Evolutionary conservation across 2,797 vertebrate genomes (phyloP).

Genomic region (Somateria mollissima): DNA sequence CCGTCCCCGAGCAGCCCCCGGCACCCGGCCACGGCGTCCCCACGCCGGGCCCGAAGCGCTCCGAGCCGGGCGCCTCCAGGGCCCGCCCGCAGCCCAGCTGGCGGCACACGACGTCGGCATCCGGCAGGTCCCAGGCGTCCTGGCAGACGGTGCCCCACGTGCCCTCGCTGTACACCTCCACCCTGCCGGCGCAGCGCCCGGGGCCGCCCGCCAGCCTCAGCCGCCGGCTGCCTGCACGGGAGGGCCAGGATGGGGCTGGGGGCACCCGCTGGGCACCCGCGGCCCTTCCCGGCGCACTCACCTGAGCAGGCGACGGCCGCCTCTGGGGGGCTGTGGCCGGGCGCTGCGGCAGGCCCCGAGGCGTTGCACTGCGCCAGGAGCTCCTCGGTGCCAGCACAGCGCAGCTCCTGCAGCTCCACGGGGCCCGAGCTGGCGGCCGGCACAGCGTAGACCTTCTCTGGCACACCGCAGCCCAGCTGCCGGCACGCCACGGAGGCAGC

Average conservation of each 20-base stretch:
- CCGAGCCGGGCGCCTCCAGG: no score
- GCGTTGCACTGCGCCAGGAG: neutral
- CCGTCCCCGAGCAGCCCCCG: no score
- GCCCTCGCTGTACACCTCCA: constrained; percentile 48
- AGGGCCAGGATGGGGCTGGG: no score
- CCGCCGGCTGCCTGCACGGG: no score
- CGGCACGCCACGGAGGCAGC: neutral
- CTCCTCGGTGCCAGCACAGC: neutral
- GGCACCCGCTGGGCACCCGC: no score
- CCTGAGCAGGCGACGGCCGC: neutral
- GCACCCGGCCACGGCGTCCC: no score
- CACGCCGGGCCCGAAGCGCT: no score
- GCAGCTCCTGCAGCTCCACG: accelerated
- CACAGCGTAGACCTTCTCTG: accelerated
- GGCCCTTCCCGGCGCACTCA: no score
- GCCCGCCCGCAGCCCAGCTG: constrained; percentile 36
- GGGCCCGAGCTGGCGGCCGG: neutral
- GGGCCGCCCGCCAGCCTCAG: no score
- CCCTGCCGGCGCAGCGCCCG: neutral
- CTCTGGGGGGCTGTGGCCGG: neutral
- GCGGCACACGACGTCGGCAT: neutral
- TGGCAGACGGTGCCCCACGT: constrained; percentile 65
- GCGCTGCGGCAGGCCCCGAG: accelerated
- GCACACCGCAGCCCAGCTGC: neutral
- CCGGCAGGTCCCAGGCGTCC: constrained; percentile 54